Evolutionary conservation across 2,113 vertebrate species (phyloP).

Genomic region (Ornithorhynchus anatinus): DNA sequence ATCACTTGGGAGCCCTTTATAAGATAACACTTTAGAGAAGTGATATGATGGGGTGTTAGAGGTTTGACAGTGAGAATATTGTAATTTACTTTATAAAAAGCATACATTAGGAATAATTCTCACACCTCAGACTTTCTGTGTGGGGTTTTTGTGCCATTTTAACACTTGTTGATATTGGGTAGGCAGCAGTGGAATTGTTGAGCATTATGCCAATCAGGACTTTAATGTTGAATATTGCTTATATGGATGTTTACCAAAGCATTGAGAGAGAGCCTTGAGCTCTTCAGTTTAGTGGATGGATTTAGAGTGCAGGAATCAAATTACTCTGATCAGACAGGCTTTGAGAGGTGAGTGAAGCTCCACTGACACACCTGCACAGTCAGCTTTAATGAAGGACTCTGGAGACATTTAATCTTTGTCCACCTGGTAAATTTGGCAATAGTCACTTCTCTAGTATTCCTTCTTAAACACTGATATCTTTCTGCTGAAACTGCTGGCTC

Average conservation of each 20-base stretch:
- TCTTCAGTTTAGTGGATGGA: fast-evolving
- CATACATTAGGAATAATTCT: too few species aligned
- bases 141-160: fast-evolving
- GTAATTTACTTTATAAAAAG: background rate
- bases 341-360: background rate
- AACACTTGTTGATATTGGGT: fast-evolving
- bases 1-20: background rate
- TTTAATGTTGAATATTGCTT: background rate
- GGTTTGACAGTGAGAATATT: fast-evolving
- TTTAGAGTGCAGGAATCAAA: background rate
- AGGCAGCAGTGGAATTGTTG: background rate
- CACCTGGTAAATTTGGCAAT: background rate
- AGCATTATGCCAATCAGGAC: background rate
- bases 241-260: background rate
- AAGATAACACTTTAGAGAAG: too few species aligned
- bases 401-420: background rate
- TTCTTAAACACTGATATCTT: background rate
- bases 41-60: background rate
- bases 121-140: fast-evolving
- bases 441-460: background rate
- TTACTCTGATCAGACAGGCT: background rate
- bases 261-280: background rate
- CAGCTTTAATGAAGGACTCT: background rate
- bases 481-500: background rate
- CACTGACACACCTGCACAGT: background rate